phyloP scores from a whole-genome alignment of 2,888 invertebrate genomes.

The Drosophila recens region DNA sequence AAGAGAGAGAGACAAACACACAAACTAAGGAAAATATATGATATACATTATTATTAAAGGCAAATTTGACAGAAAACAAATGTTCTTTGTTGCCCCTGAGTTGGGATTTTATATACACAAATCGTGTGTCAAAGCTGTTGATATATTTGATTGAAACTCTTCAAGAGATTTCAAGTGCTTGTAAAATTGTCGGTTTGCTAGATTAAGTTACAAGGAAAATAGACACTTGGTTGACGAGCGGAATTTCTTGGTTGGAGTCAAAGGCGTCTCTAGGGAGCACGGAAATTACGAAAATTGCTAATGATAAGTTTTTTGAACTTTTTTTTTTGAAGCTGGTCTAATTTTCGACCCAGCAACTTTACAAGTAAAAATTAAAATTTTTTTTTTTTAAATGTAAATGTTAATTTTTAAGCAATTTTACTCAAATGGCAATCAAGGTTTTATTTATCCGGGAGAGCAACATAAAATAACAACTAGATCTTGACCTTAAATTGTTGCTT shows the following conservation, averaged over 20 bases:
- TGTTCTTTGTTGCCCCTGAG: conserved; percentile 54
- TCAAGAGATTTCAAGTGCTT: too few species aligned
- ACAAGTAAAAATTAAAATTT: too few species aligned
- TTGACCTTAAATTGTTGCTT: conserved; percentile 19
- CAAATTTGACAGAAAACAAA: conserved; percentile 81
- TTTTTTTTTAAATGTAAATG: too few species aligned
- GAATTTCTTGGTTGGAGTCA: conserved; percentile 1
- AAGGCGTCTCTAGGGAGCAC: neutral
- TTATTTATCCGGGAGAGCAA: neutral
- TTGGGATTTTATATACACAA: conserved; percentile 45
- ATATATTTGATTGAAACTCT: too few species aligned
- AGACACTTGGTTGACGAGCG: conserved; percentile 18
- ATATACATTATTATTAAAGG: conserved; percentile 71
- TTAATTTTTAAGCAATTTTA: too few species aligned
- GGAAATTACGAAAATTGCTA: conserved; percentile 29
- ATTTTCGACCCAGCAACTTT: too few species aligned
- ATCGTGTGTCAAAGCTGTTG: conserved; percentile 64
- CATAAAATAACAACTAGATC: neutral
- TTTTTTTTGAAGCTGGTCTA: too few species aligned
- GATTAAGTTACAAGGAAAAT: conserved; percentile 41
- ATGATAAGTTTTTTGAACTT: too few species aligned
- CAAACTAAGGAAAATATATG: conserved; percentile 38
- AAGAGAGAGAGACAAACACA: conserved; percentile 4
- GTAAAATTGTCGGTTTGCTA: too few species aligned
- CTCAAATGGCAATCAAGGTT: too few species aligned